Base-by-base conservation (phyloP, 2,888 invertebrate species). In the Chloroclysta siterata region DNA sequence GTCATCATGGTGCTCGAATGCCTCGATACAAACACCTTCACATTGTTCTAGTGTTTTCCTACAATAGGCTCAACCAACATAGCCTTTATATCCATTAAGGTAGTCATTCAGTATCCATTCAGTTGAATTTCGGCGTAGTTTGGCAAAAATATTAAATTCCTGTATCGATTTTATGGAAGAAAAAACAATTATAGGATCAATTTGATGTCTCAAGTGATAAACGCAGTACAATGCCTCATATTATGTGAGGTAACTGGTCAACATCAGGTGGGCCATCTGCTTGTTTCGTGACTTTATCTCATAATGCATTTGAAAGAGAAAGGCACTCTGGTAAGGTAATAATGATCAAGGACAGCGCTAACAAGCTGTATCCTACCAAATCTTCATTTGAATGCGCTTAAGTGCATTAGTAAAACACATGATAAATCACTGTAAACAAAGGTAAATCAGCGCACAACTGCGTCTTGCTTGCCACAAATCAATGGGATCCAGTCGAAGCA, bases 381-480 rank as follows among this genome's bases (percentile, higher is more conserved):
- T 39, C 36, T 39, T 39, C 10, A 4, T 39, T 36, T 42, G n/a
- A 14, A 14, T 4, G 5, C 5, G 14, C 6, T 42, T 11, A 1
- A 44, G 44, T 39, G 53, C 10, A 50, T 36, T 46, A 47, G 42
- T 28, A 29, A 61, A 57, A 50, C 59, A 47, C 46, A 51, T 54
- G 52, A 58, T 63, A 63, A 48, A 57, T 48, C 53, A 54, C 28
- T 56, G 74, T 73, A 80, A 85, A 85, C 79, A 83, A 84, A 84
- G 77, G 77, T 76, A 83, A 83, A 86, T 87, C 84, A 79, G 80
- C 79, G 76, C 77, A 82, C 79, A 78, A 79, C 78, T 81, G 80
- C 81, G 82, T 84, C 87, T 88, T 76, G 84, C 86, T 88, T 76
- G 84, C 85, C 80, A 89, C 88, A 89, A 91, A 90, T 90, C 90